These are phyloP conservation scores for Megalops atlanticus DNA, from an alignment of 2,113 vertebrate genomes.

Conservation along the genomic window DNA sequence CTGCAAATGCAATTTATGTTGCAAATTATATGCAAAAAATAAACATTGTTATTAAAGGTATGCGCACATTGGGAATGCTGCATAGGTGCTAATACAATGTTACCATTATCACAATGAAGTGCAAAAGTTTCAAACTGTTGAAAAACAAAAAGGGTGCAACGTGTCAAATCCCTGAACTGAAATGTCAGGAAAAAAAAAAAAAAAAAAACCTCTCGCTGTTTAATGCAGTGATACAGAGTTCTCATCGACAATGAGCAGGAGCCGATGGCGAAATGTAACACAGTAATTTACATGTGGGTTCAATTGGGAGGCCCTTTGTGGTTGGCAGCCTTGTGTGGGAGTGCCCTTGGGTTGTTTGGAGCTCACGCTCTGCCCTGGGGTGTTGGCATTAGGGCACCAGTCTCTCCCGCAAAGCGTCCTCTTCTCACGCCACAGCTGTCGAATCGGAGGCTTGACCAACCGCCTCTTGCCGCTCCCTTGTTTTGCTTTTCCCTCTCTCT, in stretches of 20 bases:
- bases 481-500: background rate
- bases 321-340: background rate
- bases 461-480: background rate
- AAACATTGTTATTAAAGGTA: too few relatives aligned
- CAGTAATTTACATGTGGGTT: background rate
- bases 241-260: background rate
- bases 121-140: too few relatives aligned
- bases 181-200: background rate
- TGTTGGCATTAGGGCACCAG: slow-evolving; percentile 24
- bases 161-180: background rate
- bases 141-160: slow-evolving; percentile 1
- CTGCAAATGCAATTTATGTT: too few relatives aligned
- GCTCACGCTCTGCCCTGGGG: slow-evolving; percentile 5
- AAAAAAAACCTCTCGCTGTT: background rate
- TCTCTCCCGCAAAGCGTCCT: background rate
- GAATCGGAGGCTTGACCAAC: slow-evolving; percentile 43
- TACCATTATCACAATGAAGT: too few relatives aligned
- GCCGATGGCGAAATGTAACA: background rate
- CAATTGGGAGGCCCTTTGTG: slow-evolving; percentile 17
- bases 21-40: too few relatives aligned
- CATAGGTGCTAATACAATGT: too few relatives aligned
- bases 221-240: background rate
- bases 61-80: too few relatives aligned
- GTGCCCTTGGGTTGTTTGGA: slow-evolving; percentile 24
- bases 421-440: background rate